phyloP scores from a whole-genome alignment of 2,113 vertebrate species.

The Emydocephalus ijimae region DNA sequence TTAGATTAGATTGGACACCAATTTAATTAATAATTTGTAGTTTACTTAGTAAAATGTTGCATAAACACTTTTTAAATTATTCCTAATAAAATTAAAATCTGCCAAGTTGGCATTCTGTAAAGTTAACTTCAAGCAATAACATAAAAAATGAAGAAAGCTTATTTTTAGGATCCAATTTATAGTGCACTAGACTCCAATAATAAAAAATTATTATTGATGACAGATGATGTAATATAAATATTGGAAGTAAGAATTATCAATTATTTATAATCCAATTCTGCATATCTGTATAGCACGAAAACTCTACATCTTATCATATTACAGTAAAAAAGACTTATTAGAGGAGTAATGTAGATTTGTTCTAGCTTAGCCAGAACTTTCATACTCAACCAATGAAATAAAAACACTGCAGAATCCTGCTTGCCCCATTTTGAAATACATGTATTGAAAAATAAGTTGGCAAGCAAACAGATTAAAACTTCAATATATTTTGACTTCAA shows the following conservation, averaged over 20 bases:
- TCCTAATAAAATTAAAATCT: background rate
- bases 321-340: background rate
- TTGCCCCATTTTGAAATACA: background rate
- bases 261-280: background rate
- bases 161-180: background rate
- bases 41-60: background rate
- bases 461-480: background rate
- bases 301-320: background rate
- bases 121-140: background rate
- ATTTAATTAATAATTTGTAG: background rate
- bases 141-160: background rate
- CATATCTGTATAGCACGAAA: background rate
- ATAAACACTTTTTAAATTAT: background rate
- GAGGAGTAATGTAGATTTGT: background rate
- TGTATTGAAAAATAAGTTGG: background rate
- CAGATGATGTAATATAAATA: background rate
- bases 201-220: background rate
- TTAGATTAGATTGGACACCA: background rate
- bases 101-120: background rate
- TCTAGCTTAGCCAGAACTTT: background rate
- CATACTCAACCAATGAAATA: background rate
- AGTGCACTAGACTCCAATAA: background rate
- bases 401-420: background rate
- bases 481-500: background rate
- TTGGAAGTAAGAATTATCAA: background rate